Percentiles rank a stretch among this genome's conserved stretches.
These are phyloP conservation scores for Zoanthus sociatus DNA, from an alignment of 92 coral and sea anemone genomes.

Conservation along the genomic window DNA sequence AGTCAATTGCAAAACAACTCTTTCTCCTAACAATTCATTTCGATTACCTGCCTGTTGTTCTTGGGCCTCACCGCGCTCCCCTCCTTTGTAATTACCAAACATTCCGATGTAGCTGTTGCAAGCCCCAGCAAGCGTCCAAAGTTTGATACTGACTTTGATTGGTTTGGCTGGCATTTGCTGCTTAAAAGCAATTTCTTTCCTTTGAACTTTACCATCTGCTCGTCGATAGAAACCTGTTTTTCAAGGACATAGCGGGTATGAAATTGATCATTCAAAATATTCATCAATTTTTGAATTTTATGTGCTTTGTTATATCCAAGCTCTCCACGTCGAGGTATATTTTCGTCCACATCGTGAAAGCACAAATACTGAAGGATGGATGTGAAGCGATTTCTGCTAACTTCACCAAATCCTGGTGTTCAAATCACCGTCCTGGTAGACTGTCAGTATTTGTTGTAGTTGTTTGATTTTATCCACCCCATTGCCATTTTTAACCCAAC, in stretches of 20 bases:
- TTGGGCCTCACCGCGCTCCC: background rate
- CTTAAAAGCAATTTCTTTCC: conserved; percentile 17
- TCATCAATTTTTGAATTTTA: conserved; percentile 12
- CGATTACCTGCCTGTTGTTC: conserved; percentile 6
- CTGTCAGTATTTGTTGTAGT: conserved; percentile 19
- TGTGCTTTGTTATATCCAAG: conserved; percentile 19
- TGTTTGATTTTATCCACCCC: conserved; percentile 16
- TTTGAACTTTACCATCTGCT: conserved; percentile 20
- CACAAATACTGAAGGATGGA: conserved; percentile 22
- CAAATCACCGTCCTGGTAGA: conserved; percentile 12
- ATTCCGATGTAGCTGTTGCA: conserved; percentile 1
- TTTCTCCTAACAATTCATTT: background rate
- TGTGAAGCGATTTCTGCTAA: conserved; percentile 15
- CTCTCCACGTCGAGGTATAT: conserved; percentile 1
- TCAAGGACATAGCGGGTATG: background rate
- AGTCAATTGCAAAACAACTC: background rate
- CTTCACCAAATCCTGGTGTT: conserved; percentile 24
- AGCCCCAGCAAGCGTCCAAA: conserved; percentile 13
- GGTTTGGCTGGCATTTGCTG: conserved; percentile 16
- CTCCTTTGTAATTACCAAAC: conserved; percentile 9
- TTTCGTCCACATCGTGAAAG: conserved; percentile 18
- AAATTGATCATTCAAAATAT: no score
- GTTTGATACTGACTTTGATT: conserved; percentile 9
- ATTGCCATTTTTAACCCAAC: conserved; percentile 18
- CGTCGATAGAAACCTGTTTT: background rate